A percentile compares a stretch with the other conserved stretches of the same genome.
Conservation (phyloP, 1,140 invertebrate genomes). For the Teleogryllus occipitalis region DNA sequence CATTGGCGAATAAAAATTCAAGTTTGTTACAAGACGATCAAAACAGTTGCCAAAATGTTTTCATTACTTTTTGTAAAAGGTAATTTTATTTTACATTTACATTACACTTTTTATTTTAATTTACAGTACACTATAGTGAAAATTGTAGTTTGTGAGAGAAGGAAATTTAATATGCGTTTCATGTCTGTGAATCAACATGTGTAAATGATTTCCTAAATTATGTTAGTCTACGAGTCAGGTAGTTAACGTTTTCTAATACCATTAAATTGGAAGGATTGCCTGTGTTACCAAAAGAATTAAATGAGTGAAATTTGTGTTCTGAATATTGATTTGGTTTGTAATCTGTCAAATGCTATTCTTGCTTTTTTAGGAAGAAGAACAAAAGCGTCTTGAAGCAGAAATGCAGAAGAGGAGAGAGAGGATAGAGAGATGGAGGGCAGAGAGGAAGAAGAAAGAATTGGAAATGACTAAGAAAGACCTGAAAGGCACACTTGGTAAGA, state of each 20-base stretch:
- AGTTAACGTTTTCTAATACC: conserved; percentile 19
- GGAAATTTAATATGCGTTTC: too few relatives aligned
- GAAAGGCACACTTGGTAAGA: conserved; percentile 38
- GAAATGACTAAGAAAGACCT: conserved; percentile 65
- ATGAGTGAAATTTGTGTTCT: conserved; percentile 3
- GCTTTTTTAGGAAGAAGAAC: conserved; percentile 64
- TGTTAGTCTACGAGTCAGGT: background rate
- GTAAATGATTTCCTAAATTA: too few relatives aligned
- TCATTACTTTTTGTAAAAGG: background rate
- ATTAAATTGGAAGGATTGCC: background rate
- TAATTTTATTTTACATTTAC: conserved; percentile 15
- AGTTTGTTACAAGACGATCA: too few relatives aligned
- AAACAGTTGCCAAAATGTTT: too few relatives aligned
- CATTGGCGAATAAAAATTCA: background rate
- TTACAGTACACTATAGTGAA: conserved; percentile 10
- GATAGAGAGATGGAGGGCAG: conserved; percentile 85
- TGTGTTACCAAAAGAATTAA: background rate
- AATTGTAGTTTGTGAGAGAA: background rate
- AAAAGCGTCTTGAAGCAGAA: conserved; percentile 83
- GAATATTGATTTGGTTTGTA: conserved; percentile 18
- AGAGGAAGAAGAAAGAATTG: conserved; percentile 76
- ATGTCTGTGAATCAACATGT: background rate
- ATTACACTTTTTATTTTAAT: conserved; percentile 16
- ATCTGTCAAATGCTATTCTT: conserved; percentile 16
- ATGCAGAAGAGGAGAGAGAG: conserved; percentile 93